Conservation (phyloP, 2,888 invertebrate genomes). For the Drosophila barbarae region DNA sequence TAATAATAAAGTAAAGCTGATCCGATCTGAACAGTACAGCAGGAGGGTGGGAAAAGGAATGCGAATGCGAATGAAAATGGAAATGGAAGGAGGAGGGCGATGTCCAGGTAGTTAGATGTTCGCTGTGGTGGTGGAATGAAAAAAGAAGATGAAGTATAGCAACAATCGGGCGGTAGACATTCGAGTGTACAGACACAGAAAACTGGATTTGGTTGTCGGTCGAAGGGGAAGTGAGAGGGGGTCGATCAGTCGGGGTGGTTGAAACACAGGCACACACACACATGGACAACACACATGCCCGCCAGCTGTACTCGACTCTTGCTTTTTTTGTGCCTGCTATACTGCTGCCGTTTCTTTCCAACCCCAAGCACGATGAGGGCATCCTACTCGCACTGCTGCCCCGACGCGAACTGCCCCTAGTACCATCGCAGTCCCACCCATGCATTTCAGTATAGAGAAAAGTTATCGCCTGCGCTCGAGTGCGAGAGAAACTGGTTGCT, state of each 20-base stretch:
- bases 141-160: slow-evolving; percentile 74
- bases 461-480: slow-evolving; percentile 37
- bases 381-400: slow-evolving; percentile 39
- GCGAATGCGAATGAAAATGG: slow-evolving; percentile 11
- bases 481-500: slow-evolving; percentile 52
- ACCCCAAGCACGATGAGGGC: slow-evolving; percentile 51
- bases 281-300: slow-evolving; percentile 57
- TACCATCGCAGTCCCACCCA: slow-evolving; percentile 49
- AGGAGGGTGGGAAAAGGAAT: slow-evolving; percentile 18
- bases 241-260: slow-evolving; percentile 39
- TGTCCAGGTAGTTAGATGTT: slow-evolving; percentile 40
- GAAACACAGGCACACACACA: slow-evolving; percentile 38
- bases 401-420: slow-evolving; percentile 9
- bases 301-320: slow-evolving; percentile 74
- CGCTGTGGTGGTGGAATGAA: slow-evolving; percentile 50
- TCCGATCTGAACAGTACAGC: slow-evolving; percentile 47
- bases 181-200: slow-evolving; percentile 66
- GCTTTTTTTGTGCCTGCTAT: slow-evolving; percentile 43
- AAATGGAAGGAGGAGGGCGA: slow-evolving; percentile 11
- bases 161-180: slow-evolving; percentile 54
- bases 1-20: slow-evolving; percentile 71
- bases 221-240: slow-evolving; percentile 20
- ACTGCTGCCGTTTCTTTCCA: slow-evolving; percentile 58
- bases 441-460: slow-evolving; percentile 63
- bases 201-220: slow-evolving; percentile 55